Conservation (phyloP, 2,797 vertebrate species). For the Silurus lanzhouensis region DNA sequence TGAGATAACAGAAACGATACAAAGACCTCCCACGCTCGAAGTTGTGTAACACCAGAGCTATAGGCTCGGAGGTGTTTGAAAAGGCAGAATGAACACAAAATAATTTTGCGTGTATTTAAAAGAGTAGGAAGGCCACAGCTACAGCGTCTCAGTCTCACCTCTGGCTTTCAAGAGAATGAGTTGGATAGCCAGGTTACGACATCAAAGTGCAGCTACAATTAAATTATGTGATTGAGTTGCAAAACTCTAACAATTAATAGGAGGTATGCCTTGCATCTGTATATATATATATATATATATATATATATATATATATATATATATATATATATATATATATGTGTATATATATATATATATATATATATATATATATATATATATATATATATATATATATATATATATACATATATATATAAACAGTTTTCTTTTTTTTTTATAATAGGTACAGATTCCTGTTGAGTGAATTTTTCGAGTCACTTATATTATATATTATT, state of each 20-base stretch:
- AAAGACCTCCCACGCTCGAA: constrained; percentile 71
- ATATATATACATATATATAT: no score
- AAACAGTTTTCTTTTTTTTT: background rate
- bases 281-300: background rate
- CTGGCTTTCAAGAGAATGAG: background rate
- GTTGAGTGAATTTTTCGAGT: background rate
- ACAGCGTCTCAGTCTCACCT: background rate
- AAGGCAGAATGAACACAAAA: constrained; percentile 43
- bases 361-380: no score
- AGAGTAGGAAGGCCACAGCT: background rate
- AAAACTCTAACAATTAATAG: background rate
- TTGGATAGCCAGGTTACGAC: background rate
- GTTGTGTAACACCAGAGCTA: constrained; percentile 73
- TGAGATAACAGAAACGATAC: constrained; percentile 66
- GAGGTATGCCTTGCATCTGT: background rate
- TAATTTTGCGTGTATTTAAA: constrained; percentile 23
- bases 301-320: no score
- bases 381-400: no score
- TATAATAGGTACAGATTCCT: background rate
- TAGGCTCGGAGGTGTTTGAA: constrained; percentile 62
- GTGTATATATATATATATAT: no score
- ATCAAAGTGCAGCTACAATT: background rate
- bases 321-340: no score
- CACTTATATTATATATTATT: no score
- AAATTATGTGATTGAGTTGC: background rate